These are phyloP conservation scores for Gorsachius magnificus DNA, from an alignment of 2,797 vertebrate genomes.

Conservation along the genomic window DNA sequence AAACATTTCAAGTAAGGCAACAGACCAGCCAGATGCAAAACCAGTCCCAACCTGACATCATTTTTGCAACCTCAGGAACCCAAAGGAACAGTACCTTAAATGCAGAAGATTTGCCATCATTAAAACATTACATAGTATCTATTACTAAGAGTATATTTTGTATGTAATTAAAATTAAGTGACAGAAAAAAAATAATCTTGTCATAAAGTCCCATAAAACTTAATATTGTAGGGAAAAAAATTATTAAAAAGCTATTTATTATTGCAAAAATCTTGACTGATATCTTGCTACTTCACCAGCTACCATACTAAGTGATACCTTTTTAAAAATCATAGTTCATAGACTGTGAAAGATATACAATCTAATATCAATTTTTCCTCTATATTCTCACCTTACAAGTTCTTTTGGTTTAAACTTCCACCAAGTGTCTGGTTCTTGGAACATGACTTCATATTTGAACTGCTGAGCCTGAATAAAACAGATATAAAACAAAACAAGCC, in stretches of 20 bases:
- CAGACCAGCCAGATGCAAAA: not conserved
- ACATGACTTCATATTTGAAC: slow-evolving; percentile 90
- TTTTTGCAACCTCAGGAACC: not conserved
- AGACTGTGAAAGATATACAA: not conserved
- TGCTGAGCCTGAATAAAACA: slow-evolving; percentile 83
- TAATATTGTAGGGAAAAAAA: not conserved
- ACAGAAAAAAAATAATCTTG: not conserved
- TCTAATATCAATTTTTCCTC: not conserved
- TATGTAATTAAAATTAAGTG: not conserved
- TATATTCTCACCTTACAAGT: slow-evolving; percentile 86
- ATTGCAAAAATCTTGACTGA: not conserved
- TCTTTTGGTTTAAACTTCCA: slow-evolving; percentile 96
- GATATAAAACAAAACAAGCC: slow-evolving; percentile 7
- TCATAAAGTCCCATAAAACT: not conserved
- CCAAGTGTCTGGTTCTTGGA: slow-evolving; percentile 95
- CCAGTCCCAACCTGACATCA: not conserved
- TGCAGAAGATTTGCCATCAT: not conserved
- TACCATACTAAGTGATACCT: accelerated
- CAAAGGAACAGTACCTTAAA: not conserved
- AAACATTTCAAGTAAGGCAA: not conserved
- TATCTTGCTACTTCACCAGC: not conserved
- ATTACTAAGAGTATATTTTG: not conserved
- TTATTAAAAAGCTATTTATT: not conserved
- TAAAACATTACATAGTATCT: not conserved
- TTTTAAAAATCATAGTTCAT: not conserved